Evolutionary conservation across 2,797 vertebrate genomes (phyloP), one percentile per base, ranked within the genome.

Genomic region (Chloroceryle amazona): DNA sequence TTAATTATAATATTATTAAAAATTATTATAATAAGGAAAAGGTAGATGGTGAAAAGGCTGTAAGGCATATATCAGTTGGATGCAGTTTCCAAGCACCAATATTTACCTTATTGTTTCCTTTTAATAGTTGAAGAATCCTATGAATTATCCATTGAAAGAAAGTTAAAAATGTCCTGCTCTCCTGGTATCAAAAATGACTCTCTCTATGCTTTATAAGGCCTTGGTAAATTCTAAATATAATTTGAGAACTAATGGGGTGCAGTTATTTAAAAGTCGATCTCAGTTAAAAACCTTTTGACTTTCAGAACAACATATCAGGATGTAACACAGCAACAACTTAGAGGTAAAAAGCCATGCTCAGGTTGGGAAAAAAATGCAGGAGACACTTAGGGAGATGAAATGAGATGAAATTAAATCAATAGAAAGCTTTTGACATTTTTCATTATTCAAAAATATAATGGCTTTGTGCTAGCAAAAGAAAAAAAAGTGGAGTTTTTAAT

Each of bases 191-290:
- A 75, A 92, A 89, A 57, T 5, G 0, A 54, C 35, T 79, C 41
- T 46, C 11, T 35, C 2, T 11, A 28, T 11, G 6, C 11, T 29
- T 90, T 71, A 73, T 5, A 46, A 78, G 19, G 47, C 29, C 22
- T 70, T 42, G 2, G 8, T 31, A 80, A 54, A 11, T 44, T 72
- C 11, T 68, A 49, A 49, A 11, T 20, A 52, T 61, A 42, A 35
- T 21, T 49, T 3, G 22, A 84, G 62, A 65, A 46, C 5, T 7
- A 1, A 2, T 23, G 3, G 3, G 1, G 29, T 66, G 8, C 7
- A 62, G 26, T 28, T 67, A 15, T 84, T 90, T 51, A 18, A 73
- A 70, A 54, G 39, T 5, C 31, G 1, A 2, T 39, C 29, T 70
- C 54, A 31, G 57, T 39, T 81, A 49, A 84, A 92, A 76, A 22